Conservation (phyloP, 1,140 invertebrate genomes). For the Drosophila kohkoa region DNA sequence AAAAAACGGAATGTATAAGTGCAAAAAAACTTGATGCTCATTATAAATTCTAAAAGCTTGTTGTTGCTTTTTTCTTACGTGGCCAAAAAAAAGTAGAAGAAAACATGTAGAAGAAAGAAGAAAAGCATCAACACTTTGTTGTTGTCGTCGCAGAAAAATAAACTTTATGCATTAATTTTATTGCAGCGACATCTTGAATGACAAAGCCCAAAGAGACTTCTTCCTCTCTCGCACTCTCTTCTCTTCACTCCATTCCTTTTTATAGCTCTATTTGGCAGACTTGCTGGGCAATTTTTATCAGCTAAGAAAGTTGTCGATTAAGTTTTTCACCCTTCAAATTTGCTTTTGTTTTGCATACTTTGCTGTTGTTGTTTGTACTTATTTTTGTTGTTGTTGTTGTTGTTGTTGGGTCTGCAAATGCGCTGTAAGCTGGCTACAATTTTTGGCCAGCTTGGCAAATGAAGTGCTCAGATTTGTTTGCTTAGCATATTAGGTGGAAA, state of each 20-base stretch:
- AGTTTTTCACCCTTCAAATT: conserved; percentile 59
- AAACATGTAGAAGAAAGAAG: not conserved
- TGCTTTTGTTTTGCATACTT: conserved; percentile 30
- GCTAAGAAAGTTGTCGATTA: conserved; percentile 76
- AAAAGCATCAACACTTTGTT: conserved; percentile 22
- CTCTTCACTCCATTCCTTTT: not conserved
- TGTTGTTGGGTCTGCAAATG: conserved; percentile 54
- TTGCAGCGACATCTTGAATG: conserved; percentile 75
- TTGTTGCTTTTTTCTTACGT: conserved; percentile 24
- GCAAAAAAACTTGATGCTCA: conserved; percentile 54
- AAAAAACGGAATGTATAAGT: conserved; percentile 14
- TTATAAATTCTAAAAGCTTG: conserved; percentile 71
- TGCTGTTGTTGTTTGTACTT: conserved; percentile 31
- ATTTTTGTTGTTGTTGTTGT: conserved; percentile 4
- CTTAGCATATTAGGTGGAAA: conserved; percentile 56
- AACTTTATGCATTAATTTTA: conserved; percentile 83
- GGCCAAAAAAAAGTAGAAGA: not conserved
- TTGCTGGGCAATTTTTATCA: conserved; percentile 43
- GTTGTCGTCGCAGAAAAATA: conserved; percentile 51
- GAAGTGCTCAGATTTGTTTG: conserved; percentile 77
- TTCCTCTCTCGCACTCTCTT: not conserved
- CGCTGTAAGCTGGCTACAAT: conserved; percentile 61
- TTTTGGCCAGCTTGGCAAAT: conserved; percentile 57
- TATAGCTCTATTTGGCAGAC: conserved; percentile 28
- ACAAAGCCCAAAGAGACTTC: conserved; percentile 48